A percentile compares a stretch with the other conserved stretches of the same genome.
phyloP scores from a whole-genome alignment of 2,888 invertebrate genomes.

The Epistrophe eligans region DNA sequence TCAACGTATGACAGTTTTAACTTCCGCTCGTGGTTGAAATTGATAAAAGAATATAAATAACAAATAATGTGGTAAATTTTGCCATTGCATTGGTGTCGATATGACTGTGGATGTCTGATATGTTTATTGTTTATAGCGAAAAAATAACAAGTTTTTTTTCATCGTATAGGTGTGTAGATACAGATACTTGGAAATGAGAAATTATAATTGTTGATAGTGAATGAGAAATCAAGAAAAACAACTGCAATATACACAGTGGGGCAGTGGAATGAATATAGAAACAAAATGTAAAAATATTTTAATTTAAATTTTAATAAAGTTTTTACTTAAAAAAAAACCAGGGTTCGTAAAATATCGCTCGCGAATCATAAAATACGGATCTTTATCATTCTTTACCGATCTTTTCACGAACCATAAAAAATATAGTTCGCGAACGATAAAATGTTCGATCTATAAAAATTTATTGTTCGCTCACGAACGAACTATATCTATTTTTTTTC shows the following conservation, averaged over 20 bases:
- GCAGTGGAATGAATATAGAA: not conserved
- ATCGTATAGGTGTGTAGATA: not conserved
- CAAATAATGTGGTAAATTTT: slow-evolving; percentile 20
- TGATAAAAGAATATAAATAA: slow-evolving; percentile 10
- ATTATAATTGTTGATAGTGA: slow-evolving; percentile 7
- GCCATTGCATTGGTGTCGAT: slow-evolving; percentile 25
- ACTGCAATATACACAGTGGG: slow-evolving; percentile 8
- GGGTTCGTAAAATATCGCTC: no score
- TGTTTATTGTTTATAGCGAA: slow-evolving; percentile 22
- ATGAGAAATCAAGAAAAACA: slow-evolving; percentile 36
- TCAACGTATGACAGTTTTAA: not conserved
- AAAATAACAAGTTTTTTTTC: slow-evolving; percentile 2
- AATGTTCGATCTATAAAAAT: no score
- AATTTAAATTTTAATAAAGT: no score
- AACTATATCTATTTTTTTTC: no score
- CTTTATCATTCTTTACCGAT: no score
- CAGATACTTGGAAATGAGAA: slow-evolving; percentile 17
- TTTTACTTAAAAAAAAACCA: no score
- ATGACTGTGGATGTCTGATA: slow-evolving; percentile 10
- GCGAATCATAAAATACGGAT: no score
- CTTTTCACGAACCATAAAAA: no score
- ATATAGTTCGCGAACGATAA: no score
- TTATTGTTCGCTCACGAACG: no score
- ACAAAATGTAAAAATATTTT: no score
- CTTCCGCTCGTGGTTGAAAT: slow-evolving; percentile 27